A percentile compares a stretch with the other conserved stretches of the same genome.
Conservation (phyloP, 2,113 vertebrate genomes). For the Smithornis capensis region DNA sequence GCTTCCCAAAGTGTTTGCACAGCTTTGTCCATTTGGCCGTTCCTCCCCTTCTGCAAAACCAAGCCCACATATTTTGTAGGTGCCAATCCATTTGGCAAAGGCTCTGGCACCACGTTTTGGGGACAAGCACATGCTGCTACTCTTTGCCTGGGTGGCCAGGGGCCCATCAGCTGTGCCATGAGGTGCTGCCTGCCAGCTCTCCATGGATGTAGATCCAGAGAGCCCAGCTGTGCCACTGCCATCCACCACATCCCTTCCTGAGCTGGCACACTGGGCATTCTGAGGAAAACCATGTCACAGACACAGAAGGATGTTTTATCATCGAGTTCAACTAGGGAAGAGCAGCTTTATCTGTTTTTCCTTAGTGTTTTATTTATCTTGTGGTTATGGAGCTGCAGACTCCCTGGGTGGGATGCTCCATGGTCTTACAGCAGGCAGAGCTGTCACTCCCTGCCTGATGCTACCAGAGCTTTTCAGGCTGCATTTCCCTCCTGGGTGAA, state of each 20-base stretch:
- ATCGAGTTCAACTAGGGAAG: neutral
- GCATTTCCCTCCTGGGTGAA: neutral
- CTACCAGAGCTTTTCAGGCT: neutral
- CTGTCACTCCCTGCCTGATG: fast-evolving
- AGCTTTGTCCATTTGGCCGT: neutral
- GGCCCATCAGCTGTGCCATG: fast-evolving
- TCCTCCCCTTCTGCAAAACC: neutral
- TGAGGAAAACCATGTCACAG: neutral
- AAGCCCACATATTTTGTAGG: neutral
- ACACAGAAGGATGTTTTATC: neutral
- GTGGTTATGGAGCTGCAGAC: neutral
- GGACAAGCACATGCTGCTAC: neutral
- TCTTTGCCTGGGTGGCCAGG: neutral
- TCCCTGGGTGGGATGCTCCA: neutral
- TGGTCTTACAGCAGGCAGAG: neutral
- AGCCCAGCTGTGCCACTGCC: neutral
- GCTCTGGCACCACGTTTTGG: neutral
- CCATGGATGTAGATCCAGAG: neutral
- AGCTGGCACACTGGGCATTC: neutral
- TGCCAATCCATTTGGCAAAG: neutral
- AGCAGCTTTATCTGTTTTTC: neutral
- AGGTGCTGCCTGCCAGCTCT: neutral
- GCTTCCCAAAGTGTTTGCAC: neutral
- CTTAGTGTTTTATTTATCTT: neutral
- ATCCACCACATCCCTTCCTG: fast-evolving